Evolutionary conservation across 2,888 invertebrate genomes (phyloP), one percentile per base, ranked within the genome.

Genomic region (Ochropleura plecta): DNA sequence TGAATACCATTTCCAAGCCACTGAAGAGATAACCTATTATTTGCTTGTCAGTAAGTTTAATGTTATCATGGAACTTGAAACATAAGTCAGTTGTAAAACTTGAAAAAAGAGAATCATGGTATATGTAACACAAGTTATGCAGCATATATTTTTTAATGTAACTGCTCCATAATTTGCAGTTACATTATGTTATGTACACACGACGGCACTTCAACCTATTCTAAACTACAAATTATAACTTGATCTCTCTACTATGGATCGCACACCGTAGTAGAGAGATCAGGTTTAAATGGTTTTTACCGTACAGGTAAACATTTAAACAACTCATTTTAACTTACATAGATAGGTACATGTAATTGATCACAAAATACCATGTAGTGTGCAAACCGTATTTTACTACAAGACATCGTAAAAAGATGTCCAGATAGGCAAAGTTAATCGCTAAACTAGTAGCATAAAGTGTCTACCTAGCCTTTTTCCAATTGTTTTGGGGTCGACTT

Each of bases 391-490:
- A 62, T 49, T 16, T 53, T 60, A 48, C 30, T 6, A 53, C 7
- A 53, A 44, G 55, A 79, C n/a, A 12, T 55, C 53, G 8, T 62
- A 48, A 79, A 53, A 62, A 73, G 42, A 74, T 74, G 9, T 60
- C 49, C 20, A 48, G 64, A 73, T 81, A 57, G 44, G 55, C 40
- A 30, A 53, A 57, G 14, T 57, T 64, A n/a, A 79, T 60, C 51
- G 46, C 64, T 66, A 59, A 59, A 70, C 71, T 51, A 51, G 49
- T 57, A 42, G 53, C 66, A 69, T 69, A 53, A 62, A 73, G 6
- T 57, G 2, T 59, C 30, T 40, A 10, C 20, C 30, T 30, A 30
- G 30, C 30, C 30, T 30, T 30, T 30, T 30, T 30, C 30, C 30
- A 30, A 30, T 30, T 30, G 30, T 30, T 30, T 30, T 30, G 30